Evolutionary conservation across 2,113 vertebrate genomes (phyloP).

Genomic region (Polypterus senegalus): DNA sequence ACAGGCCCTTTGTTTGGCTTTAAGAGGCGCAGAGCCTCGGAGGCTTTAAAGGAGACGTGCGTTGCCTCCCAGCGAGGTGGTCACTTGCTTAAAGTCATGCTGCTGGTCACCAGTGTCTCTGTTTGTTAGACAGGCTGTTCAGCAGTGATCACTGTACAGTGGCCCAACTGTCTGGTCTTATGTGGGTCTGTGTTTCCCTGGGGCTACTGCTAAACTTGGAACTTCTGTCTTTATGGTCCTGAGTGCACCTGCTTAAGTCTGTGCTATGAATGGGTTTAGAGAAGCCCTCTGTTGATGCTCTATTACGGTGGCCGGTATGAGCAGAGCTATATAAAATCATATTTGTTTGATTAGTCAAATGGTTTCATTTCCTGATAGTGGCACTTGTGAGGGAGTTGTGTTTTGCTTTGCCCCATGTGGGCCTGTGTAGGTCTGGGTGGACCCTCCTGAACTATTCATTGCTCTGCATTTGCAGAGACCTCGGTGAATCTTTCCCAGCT

Average conservation of each 20-base stretch:
- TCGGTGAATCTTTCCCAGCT: conserved; percentile 33
- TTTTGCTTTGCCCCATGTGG: background rate
- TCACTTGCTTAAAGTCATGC: conserved; percentile 28
- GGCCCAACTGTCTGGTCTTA: background rate
- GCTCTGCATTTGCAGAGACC: background rate
- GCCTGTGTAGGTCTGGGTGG: background rate
- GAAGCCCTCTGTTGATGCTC: too few species aligned
- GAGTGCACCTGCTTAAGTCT: conserved; percentile 11
- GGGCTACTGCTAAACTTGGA: background rate
- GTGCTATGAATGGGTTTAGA: too few species aligned
- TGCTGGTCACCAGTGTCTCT: conserved; percentile 26
- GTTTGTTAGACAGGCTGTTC: conserved; percentile 10
- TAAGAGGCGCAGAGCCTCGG: conserved; percentile 12
- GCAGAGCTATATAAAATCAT: background rate
- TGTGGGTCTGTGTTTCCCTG: background rate
- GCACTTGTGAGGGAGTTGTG: background rate
- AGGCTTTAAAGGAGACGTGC: conserved; percentile 10
- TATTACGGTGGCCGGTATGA: too few species aligned
- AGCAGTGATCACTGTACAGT: background rate
- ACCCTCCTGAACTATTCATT: background rate
- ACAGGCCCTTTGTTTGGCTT: conserved; percentile 30
- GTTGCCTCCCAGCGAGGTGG: conserved; percentile 5
- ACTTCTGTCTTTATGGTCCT: background rate
- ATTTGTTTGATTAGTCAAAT: background rate
- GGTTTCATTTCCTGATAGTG: background rate